Percentiles rank a stretch among this genome's conserved stretches.
These are phyloP conservation scores for Porites divaricata DNA, from an alignment of 92 coral and sea anemone species.

Conservation along the genomic window DNA sequence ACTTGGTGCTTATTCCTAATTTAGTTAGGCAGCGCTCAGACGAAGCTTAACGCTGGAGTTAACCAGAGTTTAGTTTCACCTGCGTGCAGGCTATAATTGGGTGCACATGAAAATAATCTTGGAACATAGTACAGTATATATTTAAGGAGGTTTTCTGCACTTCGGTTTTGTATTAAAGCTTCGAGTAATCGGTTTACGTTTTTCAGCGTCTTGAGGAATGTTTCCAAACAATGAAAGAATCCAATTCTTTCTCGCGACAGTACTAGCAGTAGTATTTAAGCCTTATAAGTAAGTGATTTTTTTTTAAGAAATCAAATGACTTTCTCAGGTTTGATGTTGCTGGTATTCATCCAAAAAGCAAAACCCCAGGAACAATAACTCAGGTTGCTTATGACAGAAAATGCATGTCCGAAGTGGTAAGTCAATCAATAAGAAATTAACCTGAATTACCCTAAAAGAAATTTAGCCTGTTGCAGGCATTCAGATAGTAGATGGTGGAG, in stretches of 20 bases:
- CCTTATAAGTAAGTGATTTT: neutral
- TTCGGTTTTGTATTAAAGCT: neutral
- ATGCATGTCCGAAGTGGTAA: conserved; percentile 84
- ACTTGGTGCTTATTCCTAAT: too few species aligned
- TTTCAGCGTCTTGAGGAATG: conserved; percentile 24
- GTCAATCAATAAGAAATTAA: conserved; percentile 11
- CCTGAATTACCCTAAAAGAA: too few species aligned
- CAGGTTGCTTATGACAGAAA: conserved; percentile 95
- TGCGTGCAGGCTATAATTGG: neutral
- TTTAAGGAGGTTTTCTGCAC: neutral
- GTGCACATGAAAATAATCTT: neutral
- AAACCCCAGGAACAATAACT: conserved; percentile 98
- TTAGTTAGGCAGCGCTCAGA: neutral
- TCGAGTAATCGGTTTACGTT: neutral
- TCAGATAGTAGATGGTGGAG: too few species aligned
- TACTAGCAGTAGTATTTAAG: neutral
- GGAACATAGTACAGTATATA: too few species aligned
- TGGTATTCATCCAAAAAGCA: conserved; percentile 94
- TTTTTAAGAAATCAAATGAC: neutral
- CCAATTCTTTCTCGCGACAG: neutral
- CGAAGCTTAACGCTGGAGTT: neutral
- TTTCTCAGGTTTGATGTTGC: conserved; percentile 89
- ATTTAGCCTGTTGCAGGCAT: too few species aligned
- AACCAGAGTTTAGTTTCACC: neutral
- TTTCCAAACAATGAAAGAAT: neutral